Base-by-base conservation (phyloP, 1,140 invertebrate species). In the Drosophila rufa region DNA sequence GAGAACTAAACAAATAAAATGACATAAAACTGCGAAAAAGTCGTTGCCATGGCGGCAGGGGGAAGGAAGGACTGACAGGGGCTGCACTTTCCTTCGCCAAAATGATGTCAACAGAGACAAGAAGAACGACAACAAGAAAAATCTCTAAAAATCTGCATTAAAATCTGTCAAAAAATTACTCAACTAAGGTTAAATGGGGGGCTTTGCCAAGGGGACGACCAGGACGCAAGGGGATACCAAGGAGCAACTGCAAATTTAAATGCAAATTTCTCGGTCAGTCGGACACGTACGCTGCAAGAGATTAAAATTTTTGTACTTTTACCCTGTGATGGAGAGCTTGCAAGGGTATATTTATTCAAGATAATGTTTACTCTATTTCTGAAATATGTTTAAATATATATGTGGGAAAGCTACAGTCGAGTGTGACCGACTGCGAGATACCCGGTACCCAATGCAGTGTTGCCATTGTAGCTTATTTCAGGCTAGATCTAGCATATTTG, bases 1-100 rank as follows among this genome's bases (percentile, higher is more conserved):
- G 15, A 5, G 42, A 87, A 73, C 82, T 79, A 87, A 82, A 77
- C 80, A 86, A 86, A 87, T 86, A 87, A 80, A 79, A 79, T 56
- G 69, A 30, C 80, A 68, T 66, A 56, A 65, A 68, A 45, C 55
- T 60, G 58, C 33, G 42, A 53, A 61, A 60, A 57, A 58, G 51
- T 47, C 30, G 66, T 19, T 55, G 33, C 27, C 43, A 8, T 9
- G 30, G n/a, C n/a, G 30, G n/a, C n/a, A 36, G 4, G 33, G 9
- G 51, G n/a, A 12, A 2, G 12, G 19, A 19, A 19, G 43, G 22
- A 51, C 2, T 0, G n/a, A 38, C 47, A 17, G 17, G 42, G 9
- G 27, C 27, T 53, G 45, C 69, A 79, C 74, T 78, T 48, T 67
- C 79, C 85, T 75, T 61, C 69, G 75, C 68, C 47, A 40, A 79